Evolutionary conservation across 2,888 invertebrate genomes (phyloP), one percentile per base, ranked within the genome.

Genomic region (Dyspetes luteomarginatus): DNA sequence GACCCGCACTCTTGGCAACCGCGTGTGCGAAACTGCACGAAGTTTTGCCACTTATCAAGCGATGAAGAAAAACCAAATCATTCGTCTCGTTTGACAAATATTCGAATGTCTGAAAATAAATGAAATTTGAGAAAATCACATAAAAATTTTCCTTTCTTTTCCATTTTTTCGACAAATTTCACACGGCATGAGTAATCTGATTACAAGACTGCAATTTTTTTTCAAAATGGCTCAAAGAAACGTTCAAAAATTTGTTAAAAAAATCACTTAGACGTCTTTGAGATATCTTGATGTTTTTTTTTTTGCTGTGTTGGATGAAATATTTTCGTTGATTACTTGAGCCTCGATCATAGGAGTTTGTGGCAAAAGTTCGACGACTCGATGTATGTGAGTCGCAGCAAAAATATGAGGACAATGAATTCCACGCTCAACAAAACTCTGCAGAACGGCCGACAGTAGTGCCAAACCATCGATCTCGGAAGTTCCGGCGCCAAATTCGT

Each of bases 401-500:
- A 97, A 92, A 0, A 97, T 92, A 87, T 97, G 96, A 0, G 98
- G 97, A 87, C 96, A 96, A 7, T 90, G 83, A 1, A 90, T 83
- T 0, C 89, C 93, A 73, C 93, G 92, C 67, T 93, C 93, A 56
- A 96, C 90, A 92, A 97, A 96, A 85, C 95, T 93, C 84, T 94
- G 94, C 60, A 98, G 90, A 45, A 94, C 94, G 0, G 96, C 94
- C 0, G 95, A 94, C 19, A 97, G 92, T 36, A 98, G 91, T 0
- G 96, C 94, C 45, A 96, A 91, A 0, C 97, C 98, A 92, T 97
- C 97, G 1, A 94, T 92, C 89, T 95, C 94, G 0, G 94, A 92
- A 0, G 98, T 98, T 78, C 97, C 97, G 90, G 96, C 95, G 2
- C 98, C 98, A 93, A 98, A 97, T 93, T 98, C 98, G 92, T 98